phyloP scores from a whole-genome alignment of 2,888 invertebrate genomes.

The Lottia gigantea region DNA sequence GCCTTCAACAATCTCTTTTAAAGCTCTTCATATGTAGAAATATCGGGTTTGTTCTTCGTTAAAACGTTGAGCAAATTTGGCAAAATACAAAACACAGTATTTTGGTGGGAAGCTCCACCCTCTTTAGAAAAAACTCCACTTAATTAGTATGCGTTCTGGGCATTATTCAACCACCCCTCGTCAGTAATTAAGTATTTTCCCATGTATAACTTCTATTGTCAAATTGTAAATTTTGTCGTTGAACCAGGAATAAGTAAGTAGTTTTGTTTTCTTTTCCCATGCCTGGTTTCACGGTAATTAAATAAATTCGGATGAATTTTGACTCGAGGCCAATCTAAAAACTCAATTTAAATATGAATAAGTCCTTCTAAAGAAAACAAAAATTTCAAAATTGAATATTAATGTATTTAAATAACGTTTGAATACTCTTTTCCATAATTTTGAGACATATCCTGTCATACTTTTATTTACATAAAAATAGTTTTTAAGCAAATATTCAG shows the following conservation, averaged over 20 bases:
- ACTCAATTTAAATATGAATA: no score
- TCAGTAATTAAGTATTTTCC: neutral
- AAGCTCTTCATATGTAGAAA: slow-evolving; percentile 6
- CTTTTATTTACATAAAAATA: no score
- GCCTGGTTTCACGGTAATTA: neutral
- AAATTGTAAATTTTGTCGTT: neutral
- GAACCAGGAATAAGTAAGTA: neutral
- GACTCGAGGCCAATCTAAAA: no score
- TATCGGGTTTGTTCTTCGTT: slow-evolving; percentile 6
- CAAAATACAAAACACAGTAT: neutral
- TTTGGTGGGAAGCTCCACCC: neutral
- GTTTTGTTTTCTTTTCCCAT: slow-evolving; percentile 6
- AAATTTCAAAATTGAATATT: no score
- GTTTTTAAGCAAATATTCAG: no score
- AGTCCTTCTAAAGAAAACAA: no score
- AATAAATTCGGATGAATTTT: no score
- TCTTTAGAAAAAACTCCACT: neutral
- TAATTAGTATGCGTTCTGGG: neutral
- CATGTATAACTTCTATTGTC: neutral
- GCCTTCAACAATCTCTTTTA: neutral
- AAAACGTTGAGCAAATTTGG: slow-evolving; percentile 5
- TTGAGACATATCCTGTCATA: no score
- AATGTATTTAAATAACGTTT: no score
- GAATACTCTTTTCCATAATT: no score
- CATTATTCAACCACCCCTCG: neutral